A percentile compares a stretch with the other conserved stretches of the same genome.
These are phyloP conservation scores for Papilio protenor DNA, from an alignment of 2,888 invertebrate genomes.

Conservation along the genomic window DNA sequence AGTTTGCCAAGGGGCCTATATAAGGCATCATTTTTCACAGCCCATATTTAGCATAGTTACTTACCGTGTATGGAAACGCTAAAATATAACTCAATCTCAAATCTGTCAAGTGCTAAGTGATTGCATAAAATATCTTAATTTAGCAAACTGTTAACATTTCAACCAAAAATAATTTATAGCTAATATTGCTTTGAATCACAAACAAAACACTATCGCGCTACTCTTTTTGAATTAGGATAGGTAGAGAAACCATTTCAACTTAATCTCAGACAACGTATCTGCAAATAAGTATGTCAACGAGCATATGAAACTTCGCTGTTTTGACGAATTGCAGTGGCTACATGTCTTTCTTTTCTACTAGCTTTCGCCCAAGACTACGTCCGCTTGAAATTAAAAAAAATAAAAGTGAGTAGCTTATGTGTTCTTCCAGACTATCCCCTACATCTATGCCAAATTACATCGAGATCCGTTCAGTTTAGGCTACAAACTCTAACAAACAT, in stretches of 20 bases:
- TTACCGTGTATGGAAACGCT: conserved; percentile 5
- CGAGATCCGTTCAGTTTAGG: too few species aligned
- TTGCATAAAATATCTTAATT: neutral
- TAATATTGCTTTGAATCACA: neutral
- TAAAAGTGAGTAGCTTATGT: too few species aligned
- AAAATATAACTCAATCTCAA: conserved; percentile 11
- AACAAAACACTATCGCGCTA: neutral
- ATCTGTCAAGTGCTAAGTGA: conserved; percentile 9
- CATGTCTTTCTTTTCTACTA: too few species aligned
- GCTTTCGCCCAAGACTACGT: too few species aligned
- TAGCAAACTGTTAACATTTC: neutral
- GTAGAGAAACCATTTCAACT: neutral
- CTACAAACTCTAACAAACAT: too few species aligned
- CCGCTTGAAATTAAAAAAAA: too few species aligned
- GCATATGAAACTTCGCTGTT: too few species aligned
- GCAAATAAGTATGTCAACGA: too few species aligned
- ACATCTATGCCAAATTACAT: too few species aligned
- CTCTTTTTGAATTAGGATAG: neutral
- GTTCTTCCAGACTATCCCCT: too few species aligned
- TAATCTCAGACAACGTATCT: too few species aligned
- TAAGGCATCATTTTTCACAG: conserved; percentile 3
- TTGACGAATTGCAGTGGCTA: too few species aligned
- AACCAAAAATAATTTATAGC: neutral
- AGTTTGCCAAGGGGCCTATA: neutral
- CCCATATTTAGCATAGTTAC: conserved; percentile 8